Percentiles rank a stretch among this genome's conserved stretches.
Evolutionary conservation across 2,888 invertebrate genomes (phyloP).

Genomic region (Spilosoma lubricipeda): DNA sequence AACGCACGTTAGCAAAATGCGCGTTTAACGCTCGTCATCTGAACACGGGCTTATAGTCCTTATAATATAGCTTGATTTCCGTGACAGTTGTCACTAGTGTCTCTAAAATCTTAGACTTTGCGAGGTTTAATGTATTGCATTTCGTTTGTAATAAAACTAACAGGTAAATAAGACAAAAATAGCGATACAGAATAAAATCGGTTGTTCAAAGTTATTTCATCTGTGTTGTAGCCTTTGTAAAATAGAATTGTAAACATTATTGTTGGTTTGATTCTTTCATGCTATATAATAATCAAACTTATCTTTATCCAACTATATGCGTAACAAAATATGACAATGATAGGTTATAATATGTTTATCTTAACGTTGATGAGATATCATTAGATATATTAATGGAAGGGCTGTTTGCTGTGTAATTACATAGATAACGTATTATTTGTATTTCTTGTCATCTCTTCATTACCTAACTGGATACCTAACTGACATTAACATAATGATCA

Average conservation of each 20-base stretch:
- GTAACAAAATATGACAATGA: conserved; percentile 15
- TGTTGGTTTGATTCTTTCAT: neutral
- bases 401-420: conserved; percentile 12
- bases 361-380: conserved; percentile 14
- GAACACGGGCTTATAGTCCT: no score
- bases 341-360: conserved; percentile 17
- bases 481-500: conserved; percentile 14
- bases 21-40: no score
- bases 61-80: no score
- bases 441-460: conserved; percentile 8
- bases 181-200: no score
- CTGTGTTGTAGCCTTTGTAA: no score
- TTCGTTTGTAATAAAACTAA: neutral
- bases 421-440: conserved; percentile 13
- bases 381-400: conserved; percentile 16
- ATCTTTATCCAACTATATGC: conserved; percentile 10
- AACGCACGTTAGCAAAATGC: no score
- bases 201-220: no score
- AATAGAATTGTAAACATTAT: neutral
- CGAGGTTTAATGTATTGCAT: neutral
- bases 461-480: neutral
- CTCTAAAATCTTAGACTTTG: no score
- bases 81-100: no score
- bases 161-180: no score
- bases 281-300: conserved; percentile 1